These are phyloP conservation scores for Centropus bengalensis DNA, from an alignment of 2,113 vertebrate genomes.

Conservation along the genomic window DNA sequence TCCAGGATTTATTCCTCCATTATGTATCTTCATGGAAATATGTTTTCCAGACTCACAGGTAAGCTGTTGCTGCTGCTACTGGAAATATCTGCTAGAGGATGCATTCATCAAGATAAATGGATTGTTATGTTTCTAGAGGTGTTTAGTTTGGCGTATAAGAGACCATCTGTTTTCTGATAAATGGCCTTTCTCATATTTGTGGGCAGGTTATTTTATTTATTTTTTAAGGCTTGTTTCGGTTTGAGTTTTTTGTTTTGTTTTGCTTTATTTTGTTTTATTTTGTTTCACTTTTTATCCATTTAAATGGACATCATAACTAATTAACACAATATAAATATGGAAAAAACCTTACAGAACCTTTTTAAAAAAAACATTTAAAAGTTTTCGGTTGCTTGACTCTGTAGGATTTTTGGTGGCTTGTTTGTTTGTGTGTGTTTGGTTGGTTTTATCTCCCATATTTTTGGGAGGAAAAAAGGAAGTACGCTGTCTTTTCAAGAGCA, in stretches of 20 bases:
- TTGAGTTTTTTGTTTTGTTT: background rate
- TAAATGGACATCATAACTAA: constrained; percentile 62
- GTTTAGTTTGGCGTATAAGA: constrained; percentile 71
- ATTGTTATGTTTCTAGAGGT: constrained; percentile 75
- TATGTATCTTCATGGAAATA: background rate
- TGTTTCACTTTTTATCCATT: constrained; percentile 35
- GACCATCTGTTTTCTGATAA: constrained; percentile 79
- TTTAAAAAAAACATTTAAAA: background rate
- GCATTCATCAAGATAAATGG: constrained; percentile 81
- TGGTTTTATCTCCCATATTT: background rate
- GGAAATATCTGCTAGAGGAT: constrained; percentile 73
- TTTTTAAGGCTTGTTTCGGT: background rate
- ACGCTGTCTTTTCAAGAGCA: background rate
- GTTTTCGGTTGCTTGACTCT: background rate
- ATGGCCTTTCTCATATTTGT: constrained; percentile 66
- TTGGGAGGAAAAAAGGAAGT: background rate
- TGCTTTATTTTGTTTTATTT: background rate
- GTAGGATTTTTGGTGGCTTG: background rate
- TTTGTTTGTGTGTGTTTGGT: background rate
- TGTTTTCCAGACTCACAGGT: constrained; percentile 18
- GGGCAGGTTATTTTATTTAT: constrained; percentile 65
- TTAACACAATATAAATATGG: background rate
- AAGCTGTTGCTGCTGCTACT: constrained; percentile 45
- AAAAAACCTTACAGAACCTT: background rate
- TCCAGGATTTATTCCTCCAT: background rate